These are phyloP conservation scores for Conus betulinus DNA, from an alignment of 1,140 invertebrate genomes.

Conservation along the genomic window DNA sequence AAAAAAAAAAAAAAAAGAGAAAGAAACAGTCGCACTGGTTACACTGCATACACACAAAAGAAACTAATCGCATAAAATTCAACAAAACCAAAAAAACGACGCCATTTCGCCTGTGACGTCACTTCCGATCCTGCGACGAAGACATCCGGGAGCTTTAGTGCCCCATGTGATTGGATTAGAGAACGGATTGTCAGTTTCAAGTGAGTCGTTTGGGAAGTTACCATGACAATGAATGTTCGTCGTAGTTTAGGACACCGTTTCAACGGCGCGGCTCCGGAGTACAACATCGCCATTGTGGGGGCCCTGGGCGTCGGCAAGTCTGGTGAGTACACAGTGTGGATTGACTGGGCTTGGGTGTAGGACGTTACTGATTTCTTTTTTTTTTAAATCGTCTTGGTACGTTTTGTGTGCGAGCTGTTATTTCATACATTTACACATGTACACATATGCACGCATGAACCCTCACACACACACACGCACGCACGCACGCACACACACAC, in stretches of 20 bases:
- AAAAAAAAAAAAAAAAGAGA: too few species aligned
- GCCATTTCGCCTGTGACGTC: not conserved
- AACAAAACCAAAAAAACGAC: not conserved
- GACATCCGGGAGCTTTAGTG: not conserved
- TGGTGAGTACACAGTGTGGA: constrained; percentile 52
- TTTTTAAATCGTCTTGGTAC: too few species aligned
- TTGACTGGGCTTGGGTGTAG: too few species aligned
- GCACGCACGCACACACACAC: too few species aligned
- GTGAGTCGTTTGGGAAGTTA: not conserved
- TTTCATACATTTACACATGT: too few species aligned
- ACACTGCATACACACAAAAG: too few species aligned
- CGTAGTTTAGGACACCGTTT: constrained; percentile 34
- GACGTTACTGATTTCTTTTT: too few species aligned
- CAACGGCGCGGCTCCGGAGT: constrained; percentile 54
- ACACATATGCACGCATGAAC: too few species aligned
- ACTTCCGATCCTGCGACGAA: not conserved
- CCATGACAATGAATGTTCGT: constrained; percentile 17
- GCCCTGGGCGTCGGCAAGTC: constrained; percentile 73
- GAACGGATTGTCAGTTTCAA: not conserved
- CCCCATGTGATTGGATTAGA: not conserved
- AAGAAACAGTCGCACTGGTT: too few species aligned
- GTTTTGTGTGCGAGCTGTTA: too few species aligned
- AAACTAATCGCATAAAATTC: too few species aligned
- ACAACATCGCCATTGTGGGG: constrained; percentile 72
- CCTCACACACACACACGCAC: too few species aligned